These are phyloP conservation scores for Coelopa pilipes DNA, from an alignment of 2,888 invertebrate genomes.

Conservation along the genomic window DNA sequence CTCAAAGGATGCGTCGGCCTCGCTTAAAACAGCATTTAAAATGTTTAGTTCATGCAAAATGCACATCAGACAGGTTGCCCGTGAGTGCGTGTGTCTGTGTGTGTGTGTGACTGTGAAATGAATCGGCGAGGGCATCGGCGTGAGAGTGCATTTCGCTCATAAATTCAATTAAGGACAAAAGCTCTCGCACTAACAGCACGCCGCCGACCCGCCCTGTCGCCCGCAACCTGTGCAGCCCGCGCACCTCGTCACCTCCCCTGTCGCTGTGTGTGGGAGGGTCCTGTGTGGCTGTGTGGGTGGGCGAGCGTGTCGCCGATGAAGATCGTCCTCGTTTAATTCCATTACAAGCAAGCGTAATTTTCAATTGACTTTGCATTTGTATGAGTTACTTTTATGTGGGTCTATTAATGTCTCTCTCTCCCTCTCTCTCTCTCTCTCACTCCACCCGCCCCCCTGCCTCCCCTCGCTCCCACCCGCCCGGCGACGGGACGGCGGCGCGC, in stretches of 20 bases:
- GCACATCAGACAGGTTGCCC: background rate
- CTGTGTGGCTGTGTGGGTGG: conserved; percentile 17
- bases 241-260: background rate
- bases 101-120: background rate
- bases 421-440: conserved; percentile 20
- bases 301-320: conserved; percentile 18
- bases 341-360: conserved; percentile 47
- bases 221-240: too few relatives aligned
- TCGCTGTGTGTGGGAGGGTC: background rate
- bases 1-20: conserved; percentile 9
- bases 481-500: conserved; percentile 26
- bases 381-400: conserved; percentile 25
- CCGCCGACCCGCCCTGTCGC: too few relatives aligned
- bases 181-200: conserved; percentile 35
- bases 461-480: too few relatives aligned
- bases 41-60: conserved; percentile 35
- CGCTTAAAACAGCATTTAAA: conserved; percentile 36
- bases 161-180: conserved; percentile 46
- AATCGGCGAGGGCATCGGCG: background rate
- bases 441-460: conserved; percentile 1
- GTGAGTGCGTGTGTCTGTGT: background rate
- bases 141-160: conserved; percentile 41
- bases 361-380: conserved; percentile 49
- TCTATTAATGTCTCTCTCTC: conserved; percentile 17
- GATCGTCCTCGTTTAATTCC: conserved; percentile 46